Base-by-base conservation (phyloP, 2,888 invertebrate species). In the Chrysina gloriosa region DNA sequence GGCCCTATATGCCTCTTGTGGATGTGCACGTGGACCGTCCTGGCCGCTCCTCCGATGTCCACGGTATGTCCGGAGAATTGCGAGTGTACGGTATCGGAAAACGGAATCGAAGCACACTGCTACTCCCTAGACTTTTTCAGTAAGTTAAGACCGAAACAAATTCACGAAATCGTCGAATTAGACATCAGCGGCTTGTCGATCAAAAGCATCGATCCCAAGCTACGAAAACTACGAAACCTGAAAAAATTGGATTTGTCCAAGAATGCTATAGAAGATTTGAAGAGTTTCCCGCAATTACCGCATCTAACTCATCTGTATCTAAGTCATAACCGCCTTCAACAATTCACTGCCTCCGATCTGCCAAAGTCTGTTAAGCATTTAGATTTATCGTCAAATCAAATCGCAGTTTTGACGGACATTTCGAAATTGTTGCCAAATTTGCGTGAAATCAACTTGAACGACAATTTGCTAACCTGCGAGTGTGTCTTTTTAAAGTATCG, bases 81-180 rank as follows among this genome's bases (percentile, higher is more conserved):
- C 76, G 81, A 84, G 54, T 88, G 89, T 77, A 86, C 87, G 31
- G 87, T 89, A 16, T 88, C 90, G n/a, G 91, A 91, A 79, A 85
- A 88, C 54, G 89, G 90, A 72, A 89, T 92, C 31, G 86, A 92
- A 69, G 86, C 87, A 27, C 86, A 87, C 70, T 89, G 89, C 79
- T 87, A 88, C 67, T 84, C 88, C 63, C 91, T 94, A 76, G 90
- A 91, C 71, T 92, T 93, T 48, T 89, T 94, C 6, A 91, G 93
- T 83, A 95, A 88, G 71, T 69, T 75, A 11, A 73, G 77, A 25
- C 67, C 68, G 7, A 81, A 81, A 70, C 78, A 81, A 67, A 74
- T 76, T 50, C 72, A 75, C 23, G 71, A 70, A 6, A 75, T 83
- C 45, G 74, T 70, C 29, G 75, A 73, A n/a, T 70, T 83, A 21